phyloP scores from a whole-genome alignment of 2,888 invertebrate species.

The Eurytoma adleriae region DNA sequence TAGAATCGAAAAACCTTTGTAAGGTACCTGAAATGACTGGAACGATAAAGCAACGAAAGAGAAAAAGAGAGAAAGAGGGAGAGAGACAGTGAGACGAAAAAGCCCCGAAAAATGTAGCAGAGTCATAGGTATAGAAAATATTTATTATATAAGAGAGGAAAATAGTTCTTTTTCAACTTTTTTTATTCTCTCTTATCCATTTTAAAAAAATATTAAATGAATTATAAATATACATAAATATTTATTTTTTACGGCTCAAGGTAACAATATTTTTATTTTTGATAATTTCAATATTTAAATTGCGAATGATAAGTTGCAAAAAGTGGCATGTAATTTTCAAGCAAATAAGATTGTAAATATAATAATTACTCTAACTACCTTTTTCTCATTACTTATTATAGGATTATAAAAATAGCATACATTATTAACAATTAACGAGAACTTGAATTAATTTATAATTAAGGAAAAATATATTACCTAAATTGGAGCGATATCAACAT shows the following conservation, averaged over 20 bases:
- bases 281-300: too few relatives aligned
- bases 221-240: conserved; percentile 29
- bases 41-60: conserved; percentile 32
- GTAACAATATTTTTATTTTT: conserved; percentile 4
- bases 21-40: conserved; percentile 13
- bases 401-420: too few relatives aligned
- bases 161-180: conserved; percentile 27
- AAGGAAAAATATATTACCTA: too few relatives aligned
- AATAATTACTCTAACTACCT: too few relatives aligned
- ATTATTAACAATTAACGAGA: too few relatives aligned
- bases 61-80: conserved; percentile 9
- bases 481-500: too few relatives aligned
- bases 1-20: conserved; percentile 54
- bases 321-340: too few relatives aligned
- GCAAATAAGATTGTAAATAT: too few relatives aligned
- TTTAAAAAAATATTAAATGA: conserved; percentile 16
- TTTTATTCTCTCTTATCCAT: conserved; percentile 2
- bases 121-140: too few relatives aligned
- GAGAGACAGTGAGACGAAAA: not conserved
- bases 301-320: too few relatives aligned
- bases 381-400: too few relatives aligned
- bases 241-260: conserved; percentile 31
- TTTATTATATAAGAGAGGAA: conserved; percentile 23
- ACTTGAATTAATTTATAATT: too few relatives aligned
- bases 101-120: conserved; percentile 27